phyloP scores from a whole-genome alignment of 2,113 vertebrate genomes.

The Cacatua alba region DNA sequence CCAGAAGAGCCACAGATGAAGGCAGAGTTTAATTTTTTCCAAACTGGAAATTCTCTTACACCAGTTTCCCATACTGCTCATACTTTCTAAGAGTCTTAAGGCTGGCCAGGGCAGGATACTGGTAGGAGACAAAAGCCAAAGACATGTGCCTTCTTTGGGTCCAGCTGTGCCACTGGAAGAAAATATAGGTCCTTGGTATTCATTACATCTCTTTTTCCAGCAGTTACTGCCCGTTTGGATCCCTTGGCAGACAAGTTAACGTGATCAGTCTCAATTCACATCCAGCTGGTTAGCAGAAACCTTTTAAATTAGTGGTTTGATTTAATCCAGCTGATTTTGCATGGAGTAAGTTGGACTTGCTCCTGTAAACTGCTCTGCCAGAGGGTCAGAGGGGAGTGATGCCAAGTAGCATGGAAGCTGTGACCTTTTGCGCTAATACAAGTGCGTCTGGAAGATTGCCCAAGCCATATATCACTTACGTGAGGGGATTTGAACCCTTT shows the following conservation, averaged over 20 bases:
- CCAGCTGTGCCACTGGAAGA: background rate
- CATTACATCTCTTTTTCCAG: background rate
- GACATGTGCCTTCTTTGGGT: background rate
- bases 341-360: background rate
- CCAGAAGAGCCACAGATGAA: background rate
- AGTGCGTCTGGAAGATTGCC: background rate
- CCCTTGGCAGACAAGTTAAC: background rate
- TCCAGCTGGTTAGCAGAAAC: slow-evolving; percentile 17
- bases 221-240: background rate
- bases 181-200: background rate
- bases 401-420: background rate
- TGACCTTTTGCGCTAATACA: background rate
- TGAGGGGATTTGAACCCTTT: background rate
- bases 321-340: background rate
- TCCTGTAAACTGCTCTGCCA: background rate
- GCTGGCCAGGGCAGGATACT: background rate
- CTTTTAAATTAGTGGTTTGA: background rate
- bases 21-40: background rate
- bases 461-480: background rate
- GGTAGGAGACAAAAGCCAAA: background rate
- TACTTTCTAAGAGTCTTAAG: background rate
- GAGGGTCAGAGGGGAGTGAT: background rate
- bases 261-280: background rate
- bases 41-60: background rate
- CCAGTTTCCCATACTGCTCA: background rate